These are phyloP conservation scores for Onthophagus sagittarius DNA, from an alignment of 2,888 invertebrate species.

Conservation along the genomic window DNA sequence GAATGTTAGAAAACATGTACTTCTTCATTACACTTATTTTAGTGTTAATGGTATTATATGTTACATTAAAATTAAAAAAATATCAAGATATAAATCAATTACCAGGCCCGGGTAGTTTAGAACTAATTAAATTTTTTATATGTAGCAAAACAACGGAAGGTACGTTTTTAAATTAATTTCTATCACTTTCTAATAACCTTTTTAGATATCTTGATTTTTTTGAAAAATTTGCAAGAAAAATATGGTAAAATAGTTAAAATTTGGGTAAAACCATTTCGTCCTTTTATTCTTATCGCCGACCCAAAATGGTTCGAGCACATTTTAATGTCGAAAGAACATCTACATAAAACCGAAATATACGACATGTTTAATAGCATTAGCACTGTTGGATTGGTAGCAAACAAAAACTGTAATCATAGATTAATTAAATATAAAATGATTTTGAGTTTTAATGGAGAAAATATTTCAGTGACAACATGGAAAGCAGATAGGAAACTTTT, in stretches of 20 bases:
- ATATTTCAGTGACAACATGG: neutral
- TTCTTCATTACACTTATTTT: neutral
- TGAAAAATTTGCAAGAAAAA: neutral
- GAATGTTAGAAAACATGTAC: neutral
- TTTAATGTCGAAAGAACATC: neutral
- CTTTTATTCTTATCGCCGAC: neutral
- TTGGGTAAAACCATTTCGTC: slow-evolving; percentile 1
- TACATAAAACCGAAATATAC: neutral
- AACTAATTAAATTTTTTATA: neutral
- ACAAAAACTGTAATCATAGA: neutral
- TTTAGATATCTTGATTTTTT: neutral
- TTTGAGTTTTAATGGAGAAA: neutral
- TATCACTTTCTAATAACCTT: neutral
- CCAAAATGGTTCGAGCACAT: neutral
- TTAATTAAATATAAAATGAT: neutral
- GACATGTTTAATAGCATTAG: neutral
- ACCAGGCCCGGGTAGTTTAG: neutral
- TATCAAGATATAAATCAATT: neutral
- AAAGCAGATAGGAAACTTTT: neutral
- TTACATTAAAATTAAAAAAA: neutral
- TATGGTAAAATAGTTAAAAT: neutral
- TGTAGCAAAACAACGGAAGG: neutral
- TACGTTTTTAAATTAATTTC: neutral
- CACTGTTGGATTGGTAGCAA: neutral
- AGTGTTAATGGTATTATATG: neutral